Conservation (phyloP, 2,888 invertebrate species). For the Spodoptera exigua region DNA sequence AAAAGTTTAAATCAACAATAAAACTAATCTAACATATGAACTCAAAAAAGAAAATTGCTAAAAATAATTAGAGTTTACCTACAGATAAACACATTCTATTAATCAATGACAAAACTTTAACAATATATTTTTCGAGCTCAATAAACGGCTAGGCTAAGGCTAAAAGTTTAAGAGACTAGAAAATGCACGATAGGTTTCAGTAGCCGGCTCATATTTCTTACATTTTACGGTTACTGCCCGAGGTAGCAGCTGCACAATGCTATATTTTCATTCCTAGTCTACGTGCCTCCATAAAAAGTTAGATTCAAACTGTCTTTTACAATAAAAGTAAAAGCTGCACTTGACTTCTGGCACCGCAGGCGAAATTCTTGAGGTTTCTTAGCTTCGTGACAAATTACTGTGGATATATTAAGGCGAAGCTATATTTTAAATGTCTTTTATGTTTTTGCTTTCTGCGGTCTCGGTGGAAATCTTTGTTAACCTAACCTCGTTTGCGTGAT, state of each 20-base stretch:
- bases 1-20: too few species aligned
- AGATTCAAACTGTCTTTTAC: conserved; percentile 29
- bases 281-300: conserved; percentile 41
- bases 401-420: conserved; percentile 21
- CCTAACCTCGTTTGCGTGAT: conserved; percentile 59
- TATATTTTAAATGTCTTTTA: conserved; percentile 48
- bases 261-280: conserved; percentile 40
- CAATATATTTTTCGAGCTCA: conserved; percentile 3
- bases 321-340: conserved; percentile 38
- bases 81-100: neutral
- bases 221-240: conserved; percentile 33
- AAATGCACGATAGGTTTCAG: conserved; percentile 14
- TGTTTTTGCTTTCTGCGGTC: conserved; percentile 41
- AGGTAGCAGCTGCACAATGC: conserved; percentile 35
- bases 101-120: neutral
- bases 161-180: conserved; percentile 4
- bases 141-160: neutral
- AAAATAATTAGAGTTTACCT: too few species aligned
- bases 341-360: conserved; percentile 21
- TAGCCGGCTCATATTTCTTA: conserved; percentile 30
- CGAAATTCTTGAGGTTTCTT: conserved; percentile 23
- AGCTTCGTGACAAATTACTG: conserved; percentile 35
- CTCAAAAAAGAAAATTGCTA: too few species aligned
- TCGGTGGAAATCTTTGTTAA: conserved; percentile 61
- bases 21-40: too few species aligned